Base-by-base conservation (phyloP, 2,113 vertebrate species). In the Protobothrops mucrosquamatus region DNA sequence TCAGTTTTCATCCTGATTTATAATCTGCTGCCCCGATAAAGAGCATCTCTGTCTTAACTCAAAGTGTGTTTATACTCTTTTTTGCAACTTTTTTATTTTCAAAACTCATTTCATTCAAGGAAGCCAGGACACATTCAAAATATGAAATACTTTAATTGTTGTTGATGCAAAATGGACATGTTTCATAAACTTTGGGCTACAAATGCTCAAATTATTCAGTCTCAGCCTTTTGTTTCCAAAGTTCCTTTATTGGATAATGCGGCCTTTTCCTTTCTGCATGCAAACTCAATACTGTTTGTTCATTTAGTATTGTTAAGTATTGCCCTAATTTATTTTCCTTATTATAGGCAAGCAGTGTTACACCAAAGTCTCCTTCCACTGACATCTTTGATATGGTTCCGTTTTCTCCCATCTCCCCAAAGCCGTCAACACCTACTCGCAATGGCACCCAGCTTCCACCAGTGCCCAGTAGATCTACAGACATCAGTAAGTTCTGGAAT, bases 301-400 rank as follows among this genome's bases (percentile, higher is more conserved):
- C 87, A 22, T 29, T 95, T 90, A n/a, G 20, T 43, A 91, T 0
- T 91, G 69, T 95, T 95, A 95, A 97, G 87, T 93, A 51, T 52
- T 94, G 46, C 91, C 87, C 95, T 97, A 96, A 97, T 69, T 89
- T 96, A 93, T 97, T 96, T 91, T 97, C 94, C 95, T 97, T 93
- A 95, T 97, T 97, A 48, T 98, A 99, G 99, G 98, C 97, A n/a
- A 97, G 98, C 94, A 98, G 97, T 94, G 94, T 98, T 97, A 98
- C 98, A 92, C 97, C 97, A 61, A 98, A 98, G 93, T 98, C 97
- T 69, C 97, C 97, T 61, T 98, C 99, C 86, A 99, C 99, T 87
- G 99, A 99, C 95, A 95, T 99, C 94, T 99, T 99, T 94, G 99
- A 99, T 97, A 99, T 99, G 99, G 98, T 99, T 96, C 99, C 99